Evolutionary conservation across 2,888 invertebrate species (phyloP).

Genomic region (Apamea sordens): DNA sequence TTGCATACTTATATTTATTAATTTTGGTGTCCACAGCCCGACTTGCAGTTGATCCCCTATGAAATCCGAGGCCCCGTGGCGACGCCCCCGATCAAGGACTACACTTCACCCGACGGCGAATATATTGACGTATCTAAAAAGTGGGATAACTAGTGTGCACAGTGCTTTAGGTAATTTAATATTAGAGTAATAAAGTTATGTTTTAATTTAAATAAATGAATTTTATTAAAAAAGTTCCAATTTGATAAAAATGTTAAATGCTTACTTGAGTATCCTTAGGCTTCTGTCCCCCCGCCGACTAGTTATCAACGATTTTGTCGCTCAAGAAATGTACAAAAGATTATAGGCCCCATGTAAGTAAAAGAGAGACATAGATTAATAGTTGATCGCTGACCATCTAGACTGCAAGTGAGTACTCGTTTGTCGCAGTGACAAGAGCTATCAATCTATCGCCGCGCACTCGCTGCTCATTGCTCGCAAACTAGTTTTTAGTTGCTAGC

Average conservation of each 20-base stretch:
- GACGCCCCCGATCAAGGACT: constrained; percentile 95
- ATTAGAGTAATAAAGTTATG: constrained; percentile 69
- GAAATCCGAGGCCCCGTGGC: constrained; percentile 93
- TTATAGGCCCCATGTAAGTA: no score
- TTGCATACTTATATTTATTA: not conserved
- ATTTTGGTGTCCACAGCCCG: constrained; percentile 90
- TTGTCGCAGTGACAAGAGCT: not conserved
- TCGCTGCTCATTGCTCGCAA: not conserved
- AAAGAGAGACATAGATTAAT: not conserved
- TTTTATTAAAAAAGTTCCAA: constrained; percentile 19
- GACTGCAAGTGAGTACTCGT: not conserved
- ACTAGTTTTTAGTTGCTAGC: not conserved
- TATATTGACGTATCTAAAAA: constrained; percentile 95
- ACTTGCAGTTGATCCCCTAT: constrained; percentile 93
- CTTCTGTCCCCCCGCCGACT: not conserved
- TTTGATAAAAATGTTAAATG: not conserved
- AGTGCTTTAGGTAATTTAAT: constrained; percentile 56
- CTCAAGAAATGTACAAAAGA: not conserved
- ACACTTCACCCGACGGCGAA: constrained; percentile 96
- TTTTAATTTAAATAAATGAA: constrained; percentile 30
- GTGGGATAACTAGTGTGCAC: constrained; percentile 90
- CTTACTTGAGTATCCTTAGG: not conserved
- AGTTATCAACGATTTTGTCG: not conserved
- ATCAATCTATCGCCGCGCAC: not conserved
- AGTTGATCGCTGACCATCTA: not conserved